Evolutionary conservation across 2,888 invertebrate species (phyloP), one percentile per base, ranked within the genome.

Genomic region (Tillus elongatus): DNA sequence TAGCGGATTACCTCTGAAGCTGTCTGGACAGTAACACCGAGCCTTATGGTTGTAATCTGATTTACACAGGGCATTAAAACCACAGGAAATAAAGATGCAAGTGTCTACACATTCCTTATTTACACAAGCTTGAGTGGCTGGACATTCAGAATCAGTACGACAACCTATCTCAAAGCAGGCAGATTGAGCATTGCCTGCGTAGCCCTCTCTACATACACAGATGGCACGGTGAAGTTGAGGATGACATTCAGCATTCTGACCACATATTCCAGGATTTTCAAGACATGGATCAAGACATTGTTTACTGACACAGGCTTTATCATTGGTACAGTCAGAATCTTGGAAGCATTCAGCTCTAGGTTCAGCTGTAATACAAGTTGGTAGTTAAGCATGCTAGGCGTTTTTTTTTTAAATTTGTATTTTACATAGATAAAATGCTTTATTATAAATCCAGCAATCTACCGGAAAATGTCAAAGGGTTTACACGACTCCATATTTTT

Each of bases 101-200:
- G 87, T 82, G 60, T 88, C 80, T 8, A 79, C 68, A 58, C 91
- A 91, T 54, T 84, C 77, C 41, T 79, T 76, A 54, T 87, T 82
- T 47, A 89, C 75, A 56, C 91, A 91, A 13, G 85, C 82, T 63
- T 88, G 81, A 30, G 77, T 79, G 34, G 82, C 71, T 3, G 86
- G 78, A 60, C 92, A 92, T 47, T 90, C 89, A 35, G 79, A 79
- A 58, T 91, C 86, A 32, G 80, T 78, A 50, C 85, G 78, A 55
- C 92, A 92, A 51, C 91, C 88, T 49, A 87, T 77, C 57, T 83
- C 77, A 52, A 79, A 77, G 54, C 88, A 89, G 51, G 79, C 75
- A 37, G 74, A 73, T 52, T 85, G 79, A 10, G 87, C 84, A 57
- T 88, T 85, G 56, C 91, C 92, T 45, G 85, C 84, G 55, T 77